phyloP scores from a whole-genome alignment of 2,797 vertebrate species.

The Hyperoplus lanceolatus region DNA sequence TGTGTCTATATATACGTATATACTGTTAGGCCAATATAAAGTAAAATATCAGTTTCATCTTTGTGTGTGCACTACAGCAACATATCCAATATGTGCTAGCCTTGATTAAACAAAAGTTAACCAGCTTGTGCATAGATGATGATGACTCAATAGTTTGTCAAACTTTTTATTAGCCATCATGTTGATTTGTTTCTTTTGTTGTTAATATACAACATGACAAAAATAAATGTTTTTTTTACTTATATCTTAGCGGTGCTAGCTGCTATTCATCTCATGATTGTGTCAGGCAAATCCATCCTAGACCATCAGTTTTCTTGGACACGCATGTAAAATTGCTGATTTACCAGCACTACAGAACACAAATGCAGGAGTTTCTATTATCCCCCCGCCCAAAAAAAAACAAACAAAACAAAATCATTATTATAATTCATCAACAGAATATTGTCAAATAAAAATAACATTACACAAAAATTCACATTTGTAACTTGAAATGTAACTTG shows the following conservation, averaged over 20 bases:
- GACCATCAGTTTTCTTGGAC: not conserved
- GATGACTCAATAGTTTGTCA: not conserved
- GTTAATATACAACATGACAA: not conserved
- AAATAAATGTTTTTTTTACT: not conserved
- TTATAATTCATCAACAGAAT: not conserved
- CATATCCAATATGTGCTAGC: constrained; percentile 2
- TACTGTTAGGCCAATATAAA: constrained; percentile 5
- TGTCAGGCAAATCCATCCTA: not conserved
- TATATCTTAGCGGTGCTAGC: not conserved
- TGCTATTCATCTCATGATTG: not conserved
- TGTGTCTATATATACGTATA: not conserved
- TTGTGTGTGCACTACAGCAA: not conserved
- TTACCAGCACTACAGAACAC: not conserved
- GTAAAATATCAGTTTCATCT: not conserved
- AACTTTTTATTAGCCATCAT: not conserved
- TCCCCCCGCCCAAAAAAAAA: not conserved
- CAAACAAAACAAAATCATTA: not conserved
- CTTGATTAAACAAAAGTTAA: not conserved
- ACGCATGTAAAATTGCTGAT: not conserved
- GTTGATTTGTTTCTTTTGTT: not conserved
- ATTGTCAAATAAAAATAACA: not conserved
- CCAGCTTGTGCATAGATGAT: too few species aligned
- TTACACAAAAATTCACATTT: not conserved
- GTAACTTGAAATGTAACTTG: constrained; percentile 14
- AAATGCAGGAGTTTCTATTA: not conserved